phyloP scores from a whole-genome alignment of 2,113 vertebrate species.

The Pipa parva region DNA sequence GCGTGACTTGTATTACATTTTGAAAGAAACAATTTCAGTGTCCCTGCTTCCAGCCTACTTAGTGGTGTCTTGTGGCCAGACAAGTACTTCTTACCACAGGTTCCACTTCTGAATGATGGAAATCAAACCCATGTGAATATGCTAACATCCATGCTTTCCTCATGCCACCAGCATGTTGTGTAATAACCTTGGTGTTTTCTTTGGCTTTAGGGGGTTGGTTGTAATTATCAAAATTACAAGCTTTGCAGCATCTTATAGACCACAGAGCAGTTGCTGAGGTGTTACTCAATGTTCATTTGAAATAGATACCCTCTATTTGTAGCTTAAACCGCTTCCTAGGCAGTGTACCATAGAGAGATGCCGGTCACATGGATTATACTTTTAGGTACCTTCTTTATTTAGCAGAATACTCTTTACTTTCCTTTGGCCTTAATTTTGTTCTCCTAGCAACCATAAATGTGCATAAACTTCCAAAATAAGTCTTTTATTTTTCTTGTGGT shows the following conservation, averaged over 20 bases:
- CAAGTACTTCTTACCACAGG: conserved; percentile 68
- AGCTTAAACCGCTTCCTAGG: conserved; percentile 31
- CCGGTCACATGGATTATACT: conserved; percentile 23
- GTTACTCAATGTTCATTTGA: conserved; percentile 46
- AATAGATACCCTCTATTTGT: conserved; percentile 38
- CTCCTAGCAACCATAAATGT: no score
- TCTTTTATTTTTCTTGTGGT: no score
- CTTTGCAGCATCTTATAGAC: conserved; percentile 41
- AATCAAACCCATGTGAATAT: conserved; percentile 49
- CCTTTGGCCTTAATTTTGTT: no score
- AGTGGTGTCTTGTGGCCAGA: conserved; percentile 73
- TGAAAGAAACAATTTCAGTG: no score
- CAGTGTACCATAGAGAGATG: conserved; percentile 32
- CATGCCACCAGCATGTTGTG: conserved; percentile 3
- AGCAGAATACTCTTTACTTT: background rate
- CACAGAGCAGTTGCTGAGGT: conserved; percentile 42
- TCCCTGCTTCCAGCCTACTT: conserved; percentile 59
- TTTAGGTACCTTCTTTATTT: conserved; percentile 10
- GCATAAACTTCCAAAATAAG: no score
- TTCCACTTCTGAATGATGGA: conserved; percentile 58
- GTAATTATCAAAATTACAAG: conserved; percentile 46
- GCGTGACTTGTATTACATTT: no score
- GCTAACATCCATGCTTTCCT: background rate
- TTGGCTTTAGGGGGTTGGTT: conserved; percentile 11
- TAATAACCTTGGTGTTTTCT: conserved; percentile 9